Percentiles rank a stretch among this genome's conserved stretches.
These are phyloP conservation scores for Coendou prehensilis DNA, from an alignment of 2,797 vertebrate genomes.

Conservation along the genomic window DNA sequence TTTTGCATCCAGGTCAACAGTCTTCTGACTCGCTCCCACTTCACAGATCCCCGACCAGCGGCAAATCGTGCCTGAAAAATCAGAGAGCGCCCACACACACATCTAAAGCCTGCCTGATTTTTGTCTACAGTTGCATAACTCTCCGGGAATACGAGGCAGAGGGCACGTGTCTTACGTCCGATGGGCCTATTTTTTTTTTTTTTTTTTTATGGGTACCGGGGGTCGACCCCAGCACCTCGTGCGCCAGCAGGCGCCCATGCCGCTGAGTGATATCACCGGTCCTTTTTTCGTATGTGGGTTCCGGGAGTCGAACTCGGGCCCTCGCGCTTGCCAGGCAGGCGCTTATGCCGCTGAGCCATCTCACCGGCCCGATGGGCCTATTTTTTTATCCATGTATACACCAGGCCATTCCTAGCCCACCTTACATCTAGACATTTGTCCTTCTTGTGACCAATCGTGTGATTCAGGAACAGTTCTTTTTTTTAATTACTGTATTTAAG, in stretches of 20 bases:
- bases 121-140: too few species aligned
- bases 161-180: not conserved
- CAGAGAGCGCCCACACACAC: not conserved
- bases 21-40: not conserved
- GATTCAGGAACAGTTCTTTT: not conserved
- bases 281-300: too few species aligned
- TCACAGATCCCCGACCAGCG: not conserved
- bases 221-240: too few species aligned
- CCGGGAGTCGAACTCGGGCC: too few species aligned
- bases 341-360: too few species aligned
- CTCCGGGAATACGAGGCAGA: not conserved
- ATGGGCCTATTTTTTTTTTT: not conserved
- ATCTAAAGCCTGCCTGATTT: not conserved
- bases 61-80: not conserved
- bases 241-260: too few species aligned
- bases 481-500: slow-evolving; percentile 22
- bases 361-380: not conserved
- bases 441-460: not conserved
- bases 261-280: too few species aligned
- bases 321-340: too few species aligned
- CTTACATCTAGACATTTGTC: not conserved
- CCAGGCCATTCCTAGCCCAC: not conserved
- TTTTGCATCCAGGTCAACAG: not conserved
- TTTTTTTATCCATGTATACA: not conserved
- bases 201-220: too few species aligned